A percentile compares a stretch with the other conserved stretches of the same genome.
Conservation (phyloP, 2,797 vertebrate genomes). For the Prunella strophiata region DNA sequence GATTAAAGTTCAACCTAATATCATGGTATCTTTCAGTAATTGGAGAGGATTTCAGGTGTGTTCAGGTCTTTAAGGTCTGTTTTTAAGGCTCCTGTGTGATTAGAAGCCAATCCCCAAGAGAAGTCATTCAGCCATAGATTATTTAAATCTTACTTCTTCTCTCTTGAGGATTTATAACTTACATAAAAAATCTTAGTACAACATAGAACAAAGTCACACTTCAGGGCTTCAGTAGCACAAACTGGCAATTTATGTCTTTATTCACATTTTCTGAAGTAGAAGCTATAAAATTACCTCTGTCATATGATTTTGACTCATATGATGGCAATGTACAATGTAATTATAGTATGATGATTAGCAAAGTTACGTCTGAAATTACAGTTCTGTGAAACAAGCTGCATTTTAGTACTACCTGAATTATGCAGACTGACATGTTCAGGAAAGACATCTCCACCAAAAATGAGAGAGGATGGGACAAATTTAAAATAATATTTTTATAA, state of each 20-base stretch:
- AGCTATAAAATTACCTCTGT: not conserved
- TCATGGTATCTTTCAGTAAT: not conserved
- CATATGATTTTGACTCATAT: not conserved
- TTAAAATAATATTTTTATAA: not conserved
- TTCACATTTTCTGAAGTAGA: not conserved
- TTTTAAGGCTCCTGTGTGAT: not conserved
- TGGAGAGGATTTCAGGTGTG: not conserved
- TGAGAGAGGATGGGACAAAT: not conserved
- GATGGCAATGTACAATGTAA: not conserved
- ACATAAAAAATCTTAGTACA: not conserved
- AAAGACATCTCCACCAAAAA: not conserved
- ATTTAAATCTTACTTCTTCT: not conserved
- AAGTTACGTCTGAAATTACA: constrained; percentile 4
- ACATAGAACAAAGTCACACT: not conserved
- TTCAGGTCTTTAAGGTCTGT: not conserved
- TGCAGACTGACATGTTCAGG: not conserved
- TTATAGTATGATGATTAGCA: not conserved
- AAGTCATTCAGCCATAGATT: not conserved
- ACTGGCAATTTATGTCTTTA: not conserved
- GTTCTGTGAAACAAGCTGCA: not conserved
- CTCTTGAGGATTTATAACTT: not conserved
- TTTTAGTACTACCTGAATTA: not conserved
- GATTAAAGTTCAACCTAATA: not conserved
- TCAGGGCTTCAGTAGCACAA: not conserved
- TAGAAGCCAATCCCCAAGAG: not conserved